Evolutionary conservation across 35 echinoderm and acorn worm genomes (phyloP), one percentile per base, ranked within the genome.

Genomic region (Ptychodera flava): DNA sequence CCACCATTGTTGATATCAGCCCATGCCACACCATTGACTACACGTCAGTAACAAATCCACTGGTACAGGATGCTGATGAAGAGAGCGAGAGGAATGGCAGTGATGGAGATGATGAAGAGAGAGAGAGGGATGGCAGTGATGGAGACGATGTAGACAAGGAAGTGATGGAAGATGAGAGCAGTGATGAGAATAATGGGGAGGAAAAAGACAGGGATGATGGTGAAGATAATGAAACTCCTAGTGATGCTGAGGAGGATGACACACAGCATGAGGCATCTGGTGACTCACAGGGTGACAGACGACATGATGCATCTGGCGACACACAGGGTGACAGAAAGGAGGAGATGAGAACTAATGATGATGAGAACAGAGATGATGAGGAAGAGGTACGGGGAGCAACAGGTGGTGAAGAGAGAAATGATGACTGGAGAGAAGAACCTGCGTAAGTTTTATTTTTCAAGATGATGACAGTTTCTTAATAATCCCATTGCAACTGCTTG

Each of bases 11-110:
- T 10, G 78, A 15, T 79, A 76, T 29, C 78, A 35, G 78, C 30
- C 86, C 22, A 79, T 0, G 28, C 79, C 28, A 81, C 33, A 33
- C 79, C 85, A 86, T 86, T 35, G 35, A 80, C 36, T 64, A 35
- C 79, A 80, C 16, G 77, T 33, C n/a, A 84, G 31, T 34, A 36
- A 34, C 82, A 32, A 15, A 35, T 37, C 79, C 86, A 34, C 37
- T 28, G 22, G 27, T 36, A 34, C 78, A 30, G 15, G 14, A 15
- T 77, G 45, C 36, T 34, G 29, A 14, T 77, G 30, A 32, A n/a
- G 85, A 86, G 31, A 77, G 30, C 85, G 10, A 38, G 34, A 38
- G 45, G 0, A n/a, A n/a, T n/a, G n/a, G n/a, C n/a, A n/a, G 31
- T 86, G 37, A 35, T 86, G 15, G 33, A 77, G 31, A 27, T 86